These are phyloP conservation scores for Ganaspis sp. DNA, from an alignment of 1,140 invertebrate genomes.

Conservation along the genomic window DNA sequence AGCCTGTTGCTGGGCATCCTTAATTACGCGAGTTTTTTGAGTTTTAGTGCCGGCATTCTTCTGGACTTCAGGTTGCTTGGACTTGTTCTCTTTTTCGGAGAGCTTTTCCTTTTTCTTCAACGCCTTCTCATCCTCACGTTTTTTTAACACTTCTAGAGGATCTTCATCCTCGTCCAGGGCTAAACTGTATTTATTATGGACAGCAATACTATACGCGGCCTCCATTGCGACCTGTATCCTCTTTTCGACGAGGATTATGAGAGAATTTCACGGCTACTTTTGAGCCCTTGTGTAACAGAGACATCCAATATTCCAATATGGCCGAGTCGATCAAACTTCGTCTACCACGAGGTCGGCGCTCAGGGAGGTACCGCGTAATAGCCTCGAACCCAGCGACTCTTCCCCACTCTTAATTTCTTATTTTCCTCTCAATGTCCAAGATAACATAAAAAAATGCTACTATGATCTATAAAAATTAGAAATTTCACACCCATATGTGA, in stretches of 20 bases:
- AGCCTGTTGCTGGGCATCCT: conserved; percentile 83
- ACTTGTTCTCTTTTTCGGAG: conserved; percentile 91
- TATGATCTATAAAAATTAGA: neutral
- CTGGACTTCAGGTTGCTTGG: conserved; percentile 79
- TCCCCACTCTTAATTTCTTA: neutral
- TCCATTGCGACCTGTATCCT: conserved; percentile 82
- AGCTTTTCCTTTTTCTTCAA: conserved; percentile 89
- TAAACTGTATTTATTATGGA: conserved; percentile 94
- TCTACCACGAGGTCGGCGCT: conserved; percentile 72
- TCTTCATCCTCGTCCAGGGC: conserved; percentile 93
- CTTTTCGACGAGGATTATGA: conserved; percentile 70
- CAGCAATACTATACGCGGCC: conserved; percentile 93
- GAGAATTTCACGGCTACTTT: conserved; percentile 74
- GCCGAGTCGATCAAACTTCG: conserved; percentile 66
- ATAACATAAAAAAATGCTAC: neutral
- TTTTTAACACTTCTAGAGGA: conserved; percentile 90
- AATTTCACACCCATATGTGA: neutral
- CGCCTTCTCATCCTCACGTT: conserved; percentile 87
- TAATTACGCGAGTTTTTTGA: conserved; percentile 79
- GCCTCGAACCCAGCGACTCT: neutral
- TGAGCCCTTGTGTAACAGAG: conserved; percentile 75
- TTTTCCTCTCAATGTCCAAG: neutral
- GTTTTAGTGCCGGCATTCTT: conserved; percentile 75
- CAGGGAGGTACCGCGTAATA: conserved; percentile 32
- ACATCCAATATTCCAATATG: conserved; percentile 77